A percentile compares a stretch with the other conserved stretches of the same genome.
Conservation (phyloP, 1,140 invertebrate species). For the Aphelinus atriplicis region DNA sequence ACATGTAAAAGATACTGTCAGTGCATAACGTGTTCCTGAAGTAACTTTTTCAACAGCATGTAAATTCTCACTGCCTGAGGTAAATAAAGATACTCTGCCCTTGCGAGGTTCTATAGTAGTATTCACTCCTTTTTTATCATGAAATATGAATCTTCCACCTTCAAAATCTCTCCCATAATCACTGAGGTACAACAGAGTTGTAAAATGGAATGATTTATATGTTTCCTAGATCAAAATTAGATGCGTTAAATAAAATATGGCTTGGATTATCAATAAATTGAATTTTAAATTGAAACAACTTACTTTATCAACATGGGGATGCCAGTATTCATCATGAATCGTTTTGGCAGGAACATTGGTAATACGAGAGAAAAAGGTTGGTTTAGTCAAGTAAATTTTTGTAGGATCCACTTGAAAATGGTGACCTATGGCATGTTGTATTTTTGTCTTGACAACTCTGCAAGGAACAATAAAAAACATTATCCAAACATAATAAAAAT, state of each 20-base stretch:
- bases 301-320: slow-evolving; percentile 88
- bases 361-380: slow-evolving; percentile 86
- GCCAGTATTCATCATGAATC: slow-evolving; percentile 89
- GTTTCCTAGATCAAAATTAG: slow-evolving; percentile 71
- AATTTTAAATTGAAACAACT: slow-evolving; percentile 39
- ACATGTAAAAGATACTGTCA: slow-evolving; percentile 89
- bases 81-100: slow-evolving; percentile 84
- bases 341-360: slow-evolving; percentile 75
- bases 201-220: slow-evolving; percentile 87
- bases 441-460: slow-evolving; percentile 77
- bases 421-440: slow-evolving; percentile 79
- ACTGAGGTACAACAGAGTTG: slow-evolving; percentile 81
- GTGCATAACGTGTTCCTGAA: slow-evolving; percentile 78
- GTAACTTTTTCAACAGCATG: slow-evolving; percentile 85
- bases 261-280: neutral
- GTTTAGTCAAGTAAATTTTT: slow-evolving; percentile 80
- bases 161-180: slow-evolving; percentile 81
- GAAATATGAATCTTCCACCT: slow-evolving; percentile 85
- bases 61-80: slow-evolving; percentile 85
- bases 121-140: slow-evolving; percentile 76
- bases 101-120: slow-evolving; percentile 80
- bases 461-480: slow-evolving; percentile 36
- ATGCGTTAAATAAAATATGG: slow-evolving; percentile 1
- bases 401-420: slow-evolving; percentile 77
- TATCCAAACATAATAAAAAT: slow-evolving; percentile 5